Base-by-base conservation (phyloP, 1,140 invertebrate species). In the Magallana gigas region DNA sequence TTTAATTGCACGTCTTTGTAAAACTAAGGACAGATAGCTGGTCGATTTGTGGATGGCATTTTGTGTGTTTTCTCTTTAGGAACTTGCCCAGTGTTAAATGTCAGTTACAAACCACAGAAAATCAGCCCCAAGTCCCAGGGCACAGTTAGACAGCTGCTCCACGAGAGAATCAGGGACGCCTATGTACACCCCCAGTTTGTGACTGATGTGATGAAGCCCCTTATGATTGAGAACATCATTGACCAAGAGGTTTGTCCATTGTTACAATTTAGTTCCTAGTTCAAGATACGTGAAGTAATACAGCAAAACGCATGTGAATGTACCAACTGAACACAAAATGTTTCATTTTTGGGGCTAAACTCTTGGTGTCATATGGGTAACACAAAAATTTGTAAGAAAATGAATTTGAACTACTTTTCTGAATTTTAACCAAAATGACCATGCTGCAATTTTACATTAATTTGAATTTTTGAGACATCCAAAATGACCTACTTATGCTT, bases 51-150 rank as follows among this genome's bases (percentile, higher is more conserved):
- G 5, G 36, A 48, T 48, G 5, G 0, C 36, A 5, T 48, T 48
- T 4, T 48, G 12, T 18, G 16, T 57, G 18, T 9, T 18, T 83
- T 18, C 80, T n/a, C 14, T n/a, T 29, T 76, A 88, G 88, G 85
- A 11, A 48, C 85, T 11, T 91, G 90, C 88, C 99, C 99, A 4
- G 96, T 97, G 91, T 94, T 99, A 87, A 98, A 99, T 94, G 99
- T 99, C 92, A 99, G 98, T 95, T 99, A 99, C 95, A 99, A 99
- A 95, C 99, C 99, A 62, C 99, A 99, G 95, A 99, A 99, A 94
- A 99, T 99, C 92, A 99, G 98, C 92, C 99, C 99, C 0, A 99
- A 99, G 95, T 98, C 97, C 29, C 97, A 98, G 88, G 98, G 98
- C 23, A 96, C 97, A 88, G 99, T 99, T 0, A 96, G 98, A 56